Conservation (phyloP, 2,797 vertebrate species). For the Neostethus bicornis region DNA sequence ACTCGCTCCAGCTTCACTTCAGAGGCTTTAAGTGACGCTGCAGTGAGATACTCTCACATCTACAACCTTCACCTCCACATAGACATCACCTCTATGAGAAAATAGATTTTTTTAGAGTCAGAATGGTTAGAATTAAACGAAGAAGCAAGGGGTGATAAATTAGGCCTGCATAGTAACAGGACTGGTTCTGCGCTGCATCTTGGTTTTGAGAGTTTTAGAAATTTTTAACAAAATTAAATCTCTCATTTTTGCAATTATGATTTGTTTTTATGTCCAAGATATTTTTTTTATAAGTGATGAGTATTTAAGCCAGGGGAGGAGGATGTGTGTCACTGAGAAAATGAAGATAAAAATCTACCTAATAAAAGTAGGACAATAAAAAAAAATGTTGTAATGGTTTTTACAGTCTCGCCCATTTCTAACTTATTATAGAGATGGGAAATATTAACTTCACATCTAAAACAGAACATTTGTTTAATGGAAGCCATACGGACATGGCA, state of each 20-base stretch:
- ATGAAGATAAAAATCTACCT: not conserved
- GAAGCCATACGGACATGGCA: not conserved
- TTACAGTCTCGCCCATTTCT: not conserved
- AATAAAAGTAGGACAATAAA: not conserved
- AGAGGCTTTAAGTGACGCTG: not conserved
- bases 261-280: not conserved
- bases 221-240: no score
- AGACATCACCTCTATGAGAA: no score
- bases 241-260: no score
- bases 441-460: not conserved
- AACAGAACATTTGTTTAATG: not conserved
- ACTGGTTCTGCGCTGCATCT: no score
- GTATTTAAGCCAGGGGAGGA: conserved; percentile 12
- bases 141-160: no score
- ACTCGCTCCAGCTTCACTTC: conserved; percentile 6
- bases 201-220: no score
- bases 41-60: no score
- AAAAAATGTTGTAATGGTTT: not conserved
- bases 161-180: no score
- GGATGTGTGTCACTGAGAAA: not conserved
- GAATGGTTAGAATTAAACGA: no score
- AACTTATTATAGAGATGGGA: not conserved
- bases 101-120: no score
- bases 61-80: no score
- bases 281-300: not conserved